Percentiles rank a stretch among this genome's conserved stretches.
Evolutionary conservation across 2,797 vertebrate genomes (phyloP).

Genomic region (Eulemur rubriventer): DNA sequence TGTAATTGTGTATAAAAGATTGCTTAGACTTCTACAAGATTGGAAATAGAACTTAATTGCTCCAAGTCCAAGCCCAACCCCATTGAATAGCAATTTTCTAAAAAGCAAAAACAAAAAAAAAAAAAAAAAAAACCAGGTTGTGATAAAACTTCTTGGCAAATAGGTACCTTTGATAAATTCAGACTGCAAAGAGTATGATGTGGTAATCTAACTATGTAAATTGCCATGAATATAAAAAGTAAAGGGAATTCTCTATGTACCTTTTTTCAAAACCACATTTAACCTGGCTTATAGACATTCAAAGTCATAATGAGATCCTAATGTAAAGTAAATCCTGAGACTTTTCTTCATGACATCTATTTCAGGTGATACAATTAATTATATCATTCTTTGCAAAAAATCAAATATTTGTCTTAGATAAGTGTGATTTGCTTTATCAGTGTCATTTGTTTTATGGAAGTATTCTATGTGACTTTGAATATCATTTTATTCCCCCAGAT

Average conservation of each 20-base stretch:
- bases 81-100: background rate
- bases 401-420: background rate
- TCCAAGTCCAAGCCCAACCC: background rate
- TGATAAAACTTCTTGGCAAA: constrained; percentile 31
- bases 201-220: background rate
- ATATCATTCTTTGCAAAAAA: background rate
- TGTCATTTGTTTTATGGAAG: background rate
- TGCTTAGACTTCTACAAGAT: background rate
- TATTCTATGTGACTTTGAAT: constrained; percentile 56
- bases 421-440: background rate
- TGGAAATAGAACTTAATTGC: background rate
- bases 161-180: background rate
- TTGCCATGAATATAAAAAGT: background rate
- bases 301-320: background rate
- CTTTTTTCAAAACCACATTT: background rate
- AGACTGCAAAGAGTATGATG: background rate
- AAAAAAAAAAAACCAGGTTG: background rate
- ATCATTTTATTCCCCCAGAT: constrained; percentile 87
- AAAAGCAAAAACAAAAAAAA: background rate
- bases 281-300: background rate
- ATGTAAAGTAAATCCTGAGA: background rate
- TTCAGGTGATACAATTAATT: background rate
- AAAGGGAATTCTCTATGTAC: background rate
- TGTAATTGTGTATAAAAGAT: background rate
- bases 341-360: background rate